phyloP scores from a whole-genome alignment of 2,797 vertebrate genomes.

The Myiotriccus ornatus region DNA sequence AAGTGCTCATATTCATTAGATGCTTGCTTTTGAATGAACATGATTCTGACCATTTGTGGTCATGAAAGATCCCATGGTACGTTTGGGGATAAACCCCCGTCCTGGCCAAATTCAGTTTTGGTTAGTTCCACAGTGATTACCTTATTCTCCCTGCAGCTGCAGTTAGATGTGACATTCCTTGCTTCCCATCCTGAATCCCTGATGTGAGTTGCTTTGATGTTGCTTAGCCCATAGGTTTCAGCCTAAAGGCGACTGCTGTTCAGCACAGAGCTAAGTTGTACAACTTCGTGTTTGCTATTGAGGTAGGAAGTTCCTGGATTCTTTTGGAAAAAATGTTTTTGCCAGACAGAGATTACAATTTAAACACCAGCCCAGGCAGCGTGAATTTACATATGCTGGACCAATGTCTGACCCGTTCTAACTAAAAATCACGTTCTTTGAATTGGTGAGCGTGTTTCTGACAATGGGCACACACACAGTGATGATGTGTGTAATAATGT shows the following conservation, averaged over 20 bases:
- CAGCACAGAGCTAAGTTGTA: not conserved
- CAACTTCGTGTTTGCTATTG: not conserved
- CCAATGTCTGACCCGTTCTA: not conserved
- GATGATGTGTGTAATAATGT: not conserved
- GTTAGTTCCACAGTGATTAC: not conserved
- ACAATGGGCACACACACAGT: not conserved
- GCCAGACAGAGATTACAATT: not conserved
- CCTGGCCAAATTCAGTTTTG: not conserved
- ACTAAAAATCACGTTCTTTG: not conserved
- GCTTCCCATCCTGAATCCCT: not conserved
- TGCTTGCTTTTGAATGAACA: not conserved
- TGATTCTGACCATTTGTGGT: not conserved
- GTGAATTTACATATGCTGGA: not conserved
- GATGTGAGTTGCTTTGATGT: not conserved
- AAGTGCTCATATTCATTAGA: not conserved
- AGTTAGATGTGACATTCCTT: not conserved
- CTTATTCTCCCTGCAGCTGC: not conserved
- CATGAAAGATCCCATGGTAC: not conserved
- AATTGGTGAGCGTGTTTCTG: not conserved
- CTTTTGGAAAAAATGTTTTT: not conserved
- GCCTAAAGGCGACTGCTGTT: not conserved
- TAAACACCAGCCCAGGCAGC: not conserved
- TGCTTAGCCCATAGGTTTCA: not conserved
- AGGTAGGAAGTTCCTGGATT: not conserved
- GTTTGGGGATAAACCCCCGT: not conserved